These are phyloP conservation scores for Gasteruption jaculator DNA, from an alignment of 2,888 invertebrate species.

Conservation along the genomic window DNA sequence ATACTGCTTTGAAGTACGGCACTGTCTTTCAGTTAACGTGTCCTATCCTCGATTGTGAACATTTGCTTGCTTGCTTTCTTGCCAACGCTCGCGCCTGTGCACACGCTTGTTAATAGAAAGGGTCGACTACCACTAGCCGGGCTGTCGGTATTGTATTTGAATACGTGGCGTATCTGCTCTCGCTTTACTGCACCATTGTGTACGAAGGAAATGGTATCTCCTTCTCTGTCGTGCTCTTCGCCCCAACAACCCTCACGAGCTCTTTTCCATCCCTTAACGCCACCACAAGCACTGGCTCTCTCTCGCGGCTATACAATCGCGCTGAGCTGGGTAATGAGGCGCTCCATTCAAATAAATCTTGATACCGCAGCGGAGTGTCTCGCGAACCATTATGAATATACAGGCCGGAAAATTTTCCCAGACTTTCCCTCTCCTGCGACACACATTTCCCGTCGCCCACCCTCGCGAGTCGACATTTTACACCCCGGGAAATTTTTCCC, in stretches of 20 bases:
- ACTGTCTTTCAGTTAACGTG: constrained; percentile 40
- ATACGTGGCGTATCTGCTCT: constrained; percentile 47
- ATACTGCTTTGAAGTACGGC: constrained; percentile 36
- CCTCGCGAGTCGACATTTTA: background rate
- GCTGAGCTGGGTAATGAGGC: constrained; percentile 47
- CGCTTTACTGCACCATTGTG: constrained; percentile 28
- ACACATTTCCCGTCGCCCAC: background rate
- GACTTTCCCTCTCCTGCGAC: constrained; percentile 10
- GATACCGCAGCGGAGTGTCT: constrained; percentile 43
- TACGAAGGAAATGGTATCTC: background rate
- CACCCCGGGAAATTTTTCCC: constrained; percentile 12
- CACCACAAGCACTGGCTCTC: constrained; percentile 15
- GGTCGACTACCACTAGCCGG: constrained; percentile 38
- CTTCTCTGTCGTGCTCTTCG: constrained; percentile 14
- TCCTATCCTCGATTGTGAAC: no score
- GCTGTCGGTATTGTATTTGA: constrained; percentile 45
- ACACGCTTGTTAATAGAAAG: constrained; percentile 45
- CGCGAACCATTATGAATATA: constrained; percentile 39
- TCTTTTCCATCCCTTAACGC: constrained; percentile 16
- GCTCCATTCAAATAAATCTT: constrained; percentile 50
- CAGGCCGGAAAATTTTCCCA: constrained; percentile 21
- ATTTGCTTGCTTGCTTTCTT: no score
- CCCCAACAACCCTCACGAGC: constrained; percentile 5
- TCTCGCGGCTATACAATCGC: constrained; percentile 40
- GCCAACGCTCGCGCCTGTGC: constrained; percentile 27